These are phyloP conservation scores for Limenitis camilla DNA, from an alignment of 2,888 invertebrate species.

Conservation along the genomic window DNA sequence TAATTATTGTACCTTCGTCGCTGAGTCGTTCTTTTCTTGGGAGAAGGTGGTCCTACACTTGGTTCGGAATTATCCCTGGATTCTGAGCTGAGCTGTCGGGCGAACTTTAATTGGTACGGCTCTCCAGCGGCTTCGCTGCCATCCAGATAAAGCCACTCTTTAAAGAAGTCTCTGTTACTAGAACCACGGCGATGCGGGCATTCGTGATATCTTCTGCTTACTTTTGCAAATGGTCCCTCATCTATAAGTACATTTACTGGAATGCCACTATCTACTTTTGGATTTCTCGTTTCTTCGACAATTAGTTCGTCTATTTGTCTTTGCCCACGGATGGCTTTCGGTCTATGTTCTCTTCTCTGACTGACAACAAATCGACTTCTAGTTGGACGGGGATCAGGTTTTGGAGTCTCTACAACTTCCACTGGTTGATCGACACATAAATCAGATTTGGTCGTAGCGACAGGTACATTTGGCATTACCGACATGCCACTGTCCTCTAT, in stretches of 20 bases:
- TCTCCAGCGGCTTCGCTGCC: constrained; percentile 57
- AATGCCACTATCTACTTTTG: constrained; percentile 44
- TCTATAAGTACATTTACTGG: constrained; percentile 58
- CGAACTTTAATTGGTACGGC: constrained; percentile 69
- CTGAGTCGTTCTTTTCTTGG: constrained; percentile 57
- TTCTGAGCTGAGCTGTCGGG: constrained; percentile 70
- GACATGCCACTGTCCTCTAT: constrained; percentile 79
- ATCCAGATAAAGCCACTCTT: constrained; percentile 65
- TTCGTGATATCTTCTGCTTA: constrained; percentile 59
- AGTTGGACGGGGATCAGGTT: constrained; percentile 48
- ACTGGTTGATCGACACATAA: constrained; percentile 49
- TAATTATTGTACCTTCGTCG: constrained; percentile 60
- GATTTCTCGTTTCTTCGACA: constrained; percentile 49
- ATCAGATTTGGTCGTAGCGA: constrained; percentile 55
- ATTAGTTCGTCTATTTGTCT: constrained; percentile 58
- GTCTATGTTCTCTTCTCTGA: constrained; percentile 50
- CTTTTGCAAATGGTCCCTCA: constrained; percentile 66
- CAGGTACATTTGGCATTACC: constrained; percentile 51
- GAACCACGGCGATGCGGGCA: constrained; percentile 55
- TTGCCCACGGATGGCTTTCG: constrained; percentile 45
- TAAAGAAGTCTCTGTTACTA: constrained; percentile 59
- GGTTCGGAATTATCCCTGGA: constrained; percentile 70
- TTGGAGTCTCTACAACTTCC: constrained; percentile 47
- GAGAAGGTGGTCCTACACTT: constrained; percentile 64
- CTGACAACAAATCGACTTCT: constrained; percentile 49